These are phyloP conservation scores for Haplochromis vanheusdeni DNA, from an alignment of 2,113 vertebrate species.

Conservation along the genomic window DNA sequence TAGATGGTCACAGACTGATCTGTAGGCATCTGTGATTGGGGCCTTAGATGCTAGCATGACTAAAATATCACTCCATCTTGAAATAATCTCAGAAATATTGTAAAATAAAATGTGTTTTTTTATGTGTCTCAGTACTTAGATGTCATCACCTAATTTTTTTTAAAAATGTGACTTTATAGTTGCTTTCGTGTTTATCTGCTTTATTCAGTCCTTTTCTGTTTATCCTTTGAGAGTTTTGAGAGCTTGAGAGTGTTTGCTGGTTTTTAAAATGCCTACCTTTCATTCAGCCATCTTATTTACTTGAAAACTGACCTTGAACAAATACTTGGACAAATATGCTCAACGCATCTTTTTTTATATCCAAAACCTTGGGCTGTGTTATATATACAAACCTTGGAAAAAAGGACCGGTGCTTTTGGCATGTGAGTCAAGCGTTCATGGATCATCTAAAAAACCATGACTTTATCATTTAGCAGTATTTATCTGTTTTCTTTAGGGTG, in stretches of 20 bases:
- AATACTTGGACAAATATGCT: background rate
- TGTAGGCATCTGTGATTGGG: background rate
- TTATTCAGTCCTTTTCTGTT: background rate
- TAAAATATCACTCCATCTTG: background rate
- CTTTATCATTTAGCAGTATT: background rate
- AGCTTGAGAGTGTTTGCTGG: background rate
- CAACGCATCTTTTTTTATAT: background rate
- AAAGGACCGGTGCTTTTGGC: accelerated
- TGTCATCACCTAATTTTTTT: accelerated
- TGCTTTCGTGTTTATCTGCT: background rate
- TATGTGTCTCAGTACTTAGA: background rate
- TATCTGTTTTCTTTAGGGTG: background rate
- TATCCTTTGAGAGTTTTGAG: background rate
- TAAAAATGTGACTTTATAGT: background rate
- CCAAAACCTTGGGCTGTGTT: slow-evolving; percentile 4
- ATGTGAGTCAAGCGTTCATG: background rate
- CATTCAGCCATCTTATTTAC: background rate
- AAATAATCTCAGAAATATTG: background rate
- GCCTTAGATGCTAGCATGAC: background rate
- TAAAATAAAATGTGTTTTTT: background rate
- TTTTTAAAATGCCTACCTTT: background rate
- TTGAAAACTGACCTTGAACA: background rate
- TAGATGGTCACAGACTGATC: background rate
- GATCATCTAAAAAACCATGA: background rate
- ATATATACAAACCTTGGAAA: slow-evolving; percentile 6